Base-by-base conservation (phyloP, 2,888 invertebrate genomes). In the Lapara coniferarum region DNA sequence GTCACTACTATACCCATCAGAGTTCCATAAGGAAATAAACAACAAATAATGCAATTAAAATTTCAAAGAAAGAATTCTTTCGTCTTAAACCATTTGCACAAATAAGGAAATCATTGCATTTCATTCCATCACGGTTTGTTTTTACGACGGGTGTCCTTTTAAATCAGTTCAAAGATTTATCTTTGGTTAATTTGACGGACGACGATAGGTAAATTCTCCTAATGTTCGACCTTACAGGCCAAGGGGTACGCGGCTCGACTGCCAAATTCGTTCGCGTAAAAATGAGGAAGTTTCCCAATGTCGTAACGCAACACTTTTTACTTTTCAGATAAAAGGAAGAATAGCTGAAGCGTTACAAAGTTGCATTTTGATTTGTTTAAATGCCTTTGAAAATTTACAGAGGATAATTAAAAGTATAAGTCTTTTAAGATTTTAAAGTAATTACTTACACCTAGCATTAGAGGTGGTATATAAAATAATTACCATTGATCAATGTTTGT, bases 191-290 rank as follows among this genome's bases (percentile, higher is more conserved):
- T 69, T 77, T 78, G 83, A 79, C 81, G 83, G 82, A 81, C 83
- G 72, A 72, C 68, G 70, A 75, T 79, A 78, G 82, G 79, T 79
- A 77, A 83, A 87, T 86, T 84, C 84, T 81, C 79, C 71, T 78
- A 81, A 83, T 87, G 88, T 88, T 75, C 77, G 81, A 83, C 86
- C 86, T 85, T 74, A 81, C 81, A 86, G 85, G 87, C 80, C 87
- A 73, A 75, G 66, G 71, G 75, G 74, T 71, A 76, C 77, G 79
- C 71, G 82, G 66, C 57, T 70, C 71, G 89, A 87, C 85, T 90
- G 82, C 85, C 75, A 83, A 86, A 81, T 79, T 74, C 78, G 73
- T 77, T 76, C 76, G 74, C 77, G 57, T 70, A 30, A 52, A 69
- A 68, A 71, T 72, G 67, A 70, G 72, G 67, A 77, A 75, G 51